Evolutionary conservation across 1,140 invertebrate species (phyloP).

Genomic region (Babylonia areolata): DNA sequence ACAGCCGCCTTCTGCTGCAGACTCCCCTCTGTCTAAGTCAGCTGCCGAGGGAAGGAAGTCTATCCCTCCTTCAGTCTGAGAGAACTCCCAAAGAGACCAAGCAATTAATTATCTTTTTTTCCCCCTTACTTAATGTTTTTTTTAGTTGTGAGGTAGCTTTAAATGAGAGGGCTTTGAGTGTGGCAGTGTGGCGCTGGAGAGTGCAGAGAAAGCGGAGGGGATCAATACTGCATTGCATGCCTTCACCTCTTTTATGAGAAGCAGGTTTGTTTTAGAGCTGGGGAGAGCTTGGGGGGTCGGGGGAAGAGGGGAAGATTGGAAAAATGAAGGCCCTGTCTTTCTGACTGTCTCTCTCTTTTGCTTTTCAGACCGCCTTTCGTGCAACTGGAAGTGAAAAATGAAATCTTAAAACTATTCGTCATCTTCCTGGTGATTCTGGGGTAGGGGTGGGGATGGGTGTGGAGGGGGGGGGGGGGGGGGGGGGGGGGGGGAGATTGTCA

Average conservation of each 20-base stretch:
- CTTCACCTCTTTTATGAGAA: slow-evolving; percentile 1
- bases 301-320: neutral
- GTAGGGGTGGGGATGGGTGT: neutral
- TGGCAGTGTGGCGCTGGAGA: neutral
- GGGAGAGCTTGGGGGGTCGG: neutral
- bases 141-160: neutral
- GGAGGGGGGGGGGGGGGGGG: neutral
- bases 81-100: neutral
- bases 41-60: slow-evolving; percentile 1
- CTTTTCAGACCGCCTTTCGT: no score
- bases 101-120: neutral
- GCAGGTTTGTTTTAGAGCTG: neutral
- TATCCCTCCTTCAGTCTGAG: neutral
- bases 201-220: neutral
- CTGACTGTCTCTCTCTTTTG: no score
- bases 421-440: no score
- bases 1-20: no score
- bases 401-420: no score
- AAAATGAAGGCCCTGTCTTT: no score
- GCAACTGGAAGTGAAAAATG: no score
- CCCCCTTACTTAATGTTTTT: no score
- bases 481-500: no score
- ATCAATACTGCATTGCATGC: slow-evolving; percentile 7
- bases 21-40: no score
- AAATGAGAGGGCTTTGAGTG: neutral